These are phyloP conservation scores for Pipistrellus pygmaeus DNA, from an alignment of 2,797 vertebrate genomes.

Conservation along the genomic window DNA sequence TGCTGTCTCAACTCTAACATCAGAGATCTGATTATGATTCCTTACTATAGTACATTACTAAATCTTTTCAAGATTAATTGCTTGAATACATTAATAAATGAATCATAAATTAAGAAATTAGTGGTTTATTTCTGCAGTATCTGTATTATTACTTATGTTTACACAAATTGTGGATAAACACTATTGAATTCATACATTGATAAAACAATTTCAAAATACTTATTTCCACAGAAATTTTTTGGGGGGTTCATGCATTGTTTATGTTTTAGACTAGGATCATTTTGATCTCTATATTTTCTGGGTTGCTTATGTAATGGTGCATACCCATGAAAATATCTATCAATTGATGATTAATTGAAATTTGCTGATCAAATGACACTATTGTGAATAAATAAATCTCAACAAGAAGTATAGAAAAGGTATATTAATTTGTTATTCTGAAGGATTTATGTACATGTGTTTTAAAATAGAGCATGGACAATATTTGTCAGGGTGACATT, in stretches of 20 bases:
- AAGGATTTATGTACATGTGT: neutral
- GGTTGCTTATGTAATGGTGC: neutral
- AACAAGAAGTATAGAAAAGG: neutral
- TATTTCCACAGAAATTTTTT: neutral
- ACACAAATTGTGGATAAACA: neutral
- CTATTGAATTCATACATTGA: neutral
- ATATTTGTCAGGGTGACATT: neutral
- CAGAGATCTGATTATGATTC: neutral
- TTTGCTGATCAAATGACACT: neutral
- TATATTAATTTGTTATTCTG: neutral
- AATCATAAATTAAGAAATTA: neutral
- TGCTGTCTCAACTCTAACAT: neutral
- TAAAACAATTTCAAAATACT: slow-evolving; percentile 28
- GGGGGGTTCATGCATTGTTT: rapidly evolving
- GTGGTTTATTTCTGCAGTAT: neutral
- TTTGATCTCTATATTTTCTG: neutral
- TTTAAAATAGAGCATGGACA: neutral
- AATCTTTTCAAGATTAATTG: neutral
- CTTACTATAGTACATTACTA: neutral
- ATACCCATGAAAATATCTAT: neutral
- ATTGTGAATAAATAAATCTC: neutral
- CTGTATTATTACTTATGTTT: neutral
- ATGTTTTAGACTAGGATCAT: neutral
- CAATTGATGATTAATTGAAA: neutral
- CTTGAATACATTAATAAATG: neutral